Conservation (phyloP, 2,888 invertebrate genomes). For the Clanis bilineata region DNA sequence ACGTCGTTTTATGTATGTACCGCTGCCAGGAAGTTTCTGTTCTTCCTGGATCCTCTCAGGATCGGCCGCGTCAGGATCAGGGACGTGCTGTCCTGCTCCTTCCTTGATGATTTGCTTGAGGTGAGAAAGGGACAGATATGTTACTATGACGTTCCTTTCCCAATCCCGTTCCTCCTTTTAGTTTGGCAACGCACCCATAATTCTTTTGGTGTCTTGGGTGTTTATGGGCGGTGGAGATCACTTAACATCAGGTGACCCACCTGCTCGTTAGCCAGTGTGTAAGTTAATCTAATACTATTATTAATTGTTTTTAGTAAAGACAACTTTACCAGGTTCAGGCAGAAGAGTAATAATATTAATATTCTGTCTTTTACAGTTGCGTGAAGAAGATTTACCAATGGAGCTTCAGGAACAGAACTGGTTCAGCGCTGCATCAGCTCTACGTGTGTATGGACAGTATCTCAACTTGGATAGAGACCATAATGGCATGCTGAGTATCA, state of each 20-base stretch:
- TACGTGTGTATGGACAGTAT: slow-evolving; percentile 96
- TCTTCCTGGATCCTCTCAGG: slow-evolving; percentile 95
- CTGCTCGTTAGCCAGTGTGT: too few relatives aligned
- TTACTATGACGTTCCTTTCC: too few relatives aligned
- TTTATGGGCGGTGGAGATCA: too few relatives aligned
- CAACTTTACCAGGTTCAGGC: too few relatives aligned
- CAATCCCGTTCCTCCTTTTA: too few relatives aligned
- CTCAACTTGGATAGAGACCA: slow-evolving; percentile 96
- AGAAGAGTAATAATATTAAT: neutral
- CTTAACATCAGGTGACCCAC: too few relatives aligned
- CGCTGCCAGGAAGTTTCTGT: slow-evolving; percentile 97
- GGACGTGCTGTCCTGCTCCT: slow-evolving; percentile 95
- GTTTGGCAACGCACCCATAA: too few relatives aligned
- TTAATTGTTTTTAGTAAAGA: too few relatives aligned
- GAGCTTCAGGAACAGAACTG: slow-evolving; percentile 93
- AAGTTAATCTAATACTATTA: too few relatives aligned
- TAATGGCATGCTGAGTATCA: slow-evolving; percentile 97
- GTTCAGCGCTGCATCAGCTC: slow-evolving; percentile 94
- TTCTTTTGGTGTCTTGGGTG: too few relatives aligned
- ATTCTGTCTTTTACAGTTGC: slow-evolving; percentile 81
- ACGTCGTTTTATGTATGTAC: slow-evolving; percentile 98
- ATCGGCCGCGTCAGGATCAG: slow-evolving; percentile 94
- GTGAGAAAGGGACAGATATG: slow-evolving; percentile 52
- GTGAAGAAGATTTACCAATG: slow-evolving; percentile 92
- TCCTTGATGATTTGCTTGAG: slow-evolving; percentile 95